These are phyloP conservation scores for Callopanchax toddi DNA, from an alignment of 2,113 vertebrate species.

Conservation along the genomic window DNA sequence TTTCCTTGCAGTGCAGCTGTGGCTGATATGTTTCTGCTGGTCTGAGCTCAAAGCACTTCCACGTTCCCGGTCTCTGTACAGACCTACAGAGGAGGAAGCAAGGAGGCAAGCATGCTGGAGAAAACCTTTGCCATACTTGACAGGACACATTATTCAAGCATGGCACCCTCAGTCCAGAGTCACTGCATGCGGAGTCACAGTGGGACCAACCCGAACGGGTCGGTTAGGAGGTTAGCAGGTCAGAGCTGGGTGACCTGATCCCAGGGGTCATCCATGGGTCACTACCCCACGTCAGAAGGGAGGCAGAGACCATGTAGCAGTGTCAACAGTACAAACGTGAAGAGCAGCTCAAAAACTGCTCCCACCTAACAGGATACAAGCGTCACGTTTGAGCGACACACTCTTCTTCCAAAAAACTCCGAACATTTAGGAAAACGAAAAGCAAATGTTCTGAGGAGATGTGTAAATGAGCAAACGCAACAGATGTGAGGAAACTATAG, in stretches of 20 bases:
- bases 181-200: constrained; percentile 82
- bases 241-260: constrained; percentile 68
- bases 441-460: constrained; percentile 64
- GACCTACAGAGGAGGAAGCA: constrained; percentile 72
- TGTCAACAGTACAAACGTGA: constrained; percentile 78
- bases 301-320: constrained; percentile 75
- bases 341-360: constrained; percentile 52
- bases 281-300: constrained; percentile 64
- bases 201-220: constrained; percentile 70
- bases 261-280: constrained; percentile 70
- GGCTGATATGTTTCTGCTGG: constrained; percentile 67
- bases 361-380: constrained; percentile 55
- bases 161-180: constrained; percentile 79
- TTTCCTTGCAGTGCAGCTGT: constrained; percentile 38
- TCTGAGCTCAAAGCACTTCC: constrained; percentile 68
- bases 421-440: constrained; percentile 54
- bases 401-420: constrained; percentile 63
- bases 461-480: constrained; percentile 71
- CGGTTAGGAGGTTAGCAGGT: constrained; percentile 65
- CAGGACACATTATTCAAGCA: constrained; percentile 79
- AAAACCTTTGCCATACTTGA: constrained; percentile 80
- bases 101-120: constrained; percentile 76
- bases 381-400: constrained; percentile 79
- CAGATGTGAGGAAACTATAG: constrained; percentile 62
- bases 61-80: constrained; percentile 56